These are phyloP conservation scores for Schizothorax lantsangensis DNA, from an alignment of 2,797 vertebrate species.

Conservation along the genomic window DNA sequence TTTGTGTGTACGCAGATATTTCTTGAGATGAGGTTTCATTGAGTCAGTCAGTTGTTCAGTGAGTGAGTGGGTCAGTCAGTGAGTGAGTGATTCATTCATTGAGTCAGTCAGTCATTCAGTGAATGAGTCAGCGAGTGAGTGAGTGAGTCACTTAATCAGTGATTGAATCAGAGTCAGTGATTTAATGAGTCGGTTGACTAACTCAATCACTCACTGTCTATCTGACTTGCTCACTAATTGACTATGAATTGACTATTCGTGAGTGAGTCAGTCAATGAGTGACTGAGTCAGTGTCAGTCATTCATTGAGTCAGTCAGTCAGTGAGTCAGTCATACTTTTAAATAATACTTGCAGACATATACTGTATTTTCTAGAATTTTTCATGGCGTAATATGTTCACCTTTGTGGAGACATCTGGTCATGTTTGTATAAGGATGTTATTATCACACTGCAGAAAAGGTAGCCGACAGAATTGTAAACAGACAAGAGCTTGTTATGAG, in stretches of 20 bases:
- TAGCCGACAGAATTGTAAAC: background rate
- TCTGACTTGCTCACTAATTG: background rate
- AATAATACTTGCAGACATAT: background rate
- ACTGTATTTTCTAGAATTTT: background rate
- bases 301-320: background rate
- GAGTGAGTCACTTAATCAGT: background rate
- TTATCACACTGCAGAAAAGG: background rate
- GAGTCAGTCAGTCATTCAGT: too few species aligned
- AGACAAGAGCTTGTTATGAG: conserved; percentile 2
- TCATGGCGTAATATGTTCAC: background rate
- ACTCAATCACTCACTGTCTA: background rate
- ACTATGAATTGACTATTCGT: background rate
- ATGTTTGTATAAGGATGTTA: background rate
- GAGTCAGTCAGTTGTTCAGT: too few species aligned
- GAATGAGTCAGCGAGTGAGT: too few species aligned
- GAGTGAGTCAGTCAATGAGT: background rate
- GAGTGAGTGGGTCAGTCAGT: too few species aligned
- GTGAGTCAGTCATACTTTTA: background rate
- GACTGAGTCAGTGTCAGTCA: background rate
- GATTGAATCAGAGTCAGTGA: background rate
- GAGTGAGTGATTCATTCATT: too few species aligned
- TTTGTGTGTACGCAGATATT: too few species aligned
- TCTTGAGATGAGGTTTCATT: too few species aligned
- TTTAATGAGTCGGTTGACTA: background rate
- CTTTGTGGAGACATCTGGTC: background rate